These are phyloP conservation scores for Typhlichthys subterraneus DNA, from an alignment of 2,797 vertebrate species.

Conservation along the genomic window DNA sequence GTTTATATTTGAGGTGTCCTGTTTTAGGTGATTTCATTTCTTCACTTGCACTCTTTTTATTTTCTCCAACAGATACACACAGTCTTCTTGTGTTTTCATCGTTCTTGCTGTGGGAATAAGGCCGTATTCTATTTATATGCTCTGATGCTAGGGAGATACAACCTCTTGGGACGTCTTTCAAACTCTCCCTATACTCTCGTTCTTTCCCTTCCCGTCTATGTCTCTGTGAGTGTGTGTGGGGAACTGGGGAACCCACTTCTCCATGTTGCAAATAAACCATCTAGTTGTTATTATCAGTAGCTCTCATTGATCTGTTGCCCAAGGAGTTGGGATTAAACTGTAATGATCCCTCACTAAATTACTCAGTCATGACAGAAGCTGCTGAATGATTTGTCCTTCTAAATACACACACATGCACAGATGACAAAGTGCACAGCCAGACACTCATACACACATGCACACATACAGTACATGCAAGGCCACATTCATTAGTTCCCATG, in stretches of 20 bases:
- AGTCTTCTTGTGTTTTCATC: conserved; percentile 56
- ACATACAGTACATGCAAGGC: not conserved
- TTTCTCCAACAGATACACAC: conserved; percentile 49
- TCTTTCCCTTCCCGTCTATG: conserved; percentile 35
- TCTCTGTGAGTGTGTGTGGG: conserved; percentile 32
- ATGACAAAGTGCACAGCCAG: conserved; percentile 7
- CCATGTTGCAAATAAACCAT: conserved; percentile 40
- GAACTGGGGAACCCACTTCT: conserved; percentile 54
- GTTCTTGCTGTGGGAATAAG: conserved; percentile 68
- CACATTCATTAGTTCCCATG: no score
- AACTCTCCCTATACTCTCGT: conserved; percentile 50
- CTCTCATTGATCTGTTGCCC: conserved; percentile 8
- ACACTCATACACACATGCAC: conserved; percentile 8
- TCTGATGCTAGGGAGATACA: conserved; percentile 74
- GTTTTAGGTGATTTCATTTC: conserved; percentile 46
- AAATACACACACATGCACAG: conserved; percentile 2
- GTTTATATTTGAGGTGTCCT: conserved; percentile 40
- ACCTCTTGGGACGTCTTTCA: conserved; percentile 65
- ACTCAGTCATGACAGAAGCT: conserved; percentile 29
- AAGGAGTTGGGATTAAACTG: conserved; percentile 37
- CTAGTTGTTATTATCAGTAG: conserved; percentile 25
- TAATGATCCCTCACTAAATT: conserved; percentile 35
- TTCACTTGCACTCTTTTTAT: conserved; percentile 37
- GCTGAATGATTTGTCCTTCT: conserved; percentile 24
- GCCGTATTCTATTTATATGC: conserved; percentile 76